Evolutionary conservation across 2,113 vertebrate species (phyloP).

Genomic region (Datnioides undecimradiatus): DNA sequence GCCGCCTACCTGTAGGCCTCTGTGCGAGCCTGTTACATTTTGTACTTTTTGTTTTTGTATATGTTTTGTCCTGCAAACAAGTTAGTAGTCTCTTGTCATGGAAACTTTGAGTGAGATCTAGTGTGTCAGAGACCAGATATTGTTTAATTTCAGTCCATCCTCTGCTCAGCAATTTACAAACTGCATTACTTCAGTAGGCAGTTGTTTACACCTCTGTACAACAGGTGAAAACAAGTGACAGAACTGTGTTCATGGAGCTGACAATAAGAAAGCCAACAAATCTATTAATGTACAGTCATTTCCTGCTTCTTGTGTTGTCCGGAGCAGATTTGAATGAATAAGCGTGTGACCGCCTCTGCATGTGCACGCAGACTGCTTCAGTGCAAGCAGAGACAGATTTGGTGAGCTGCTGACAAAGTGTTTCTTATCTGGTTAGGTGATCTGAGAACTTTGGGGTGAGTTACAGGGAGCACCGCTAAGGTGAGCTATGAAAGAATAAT

Average conservation of each 20-base stretch:
- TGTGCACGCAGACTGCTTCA: conserved; percentile 23
- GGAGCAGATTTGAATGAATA: conserved; percentile 44
- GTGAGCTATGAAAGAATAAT: conserved; percentile 86
- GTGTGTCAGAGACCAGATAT: no score
- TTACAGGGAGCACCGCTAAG: conserved; percentile 76
- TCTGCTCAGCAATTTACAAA: no score
- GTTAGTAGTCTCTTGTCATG: conserved; percentile 8
- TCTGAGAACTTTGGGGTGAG: conserved; percentile 84
- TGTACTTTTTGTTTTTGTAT: not conserved
- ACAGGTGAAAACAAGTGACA: not conserved
- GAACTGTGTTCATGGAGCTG: not conserved
- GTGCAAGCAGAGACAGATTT: conserved; percentile 68
- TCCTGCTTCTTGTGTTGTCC: conserved; percentile 23
- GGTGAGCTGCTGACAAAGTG: conserved; percentile 76
- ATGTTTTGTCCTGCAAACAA: conserved; percentile 4
- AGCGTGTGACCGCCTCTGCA: not conserved
- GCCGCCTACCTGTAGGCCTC: conserved; percentile 7
- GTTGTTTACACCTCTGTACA: not conserved
- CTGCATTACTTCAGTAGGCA: not conserved
- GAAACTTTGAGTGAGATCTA: not conserved
- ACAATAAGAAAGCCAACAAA: not conserved
- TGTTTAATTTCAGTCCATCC: conserved; percentile 1
- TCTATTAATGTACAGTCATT: not conserved
- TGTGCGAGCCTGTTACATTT: not conserved
- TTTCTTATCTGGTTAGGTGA: conserved; percentile 83